Conservation (phyloP, 2,888 invertebrate genomes). For the Linyphia triangularis region DNA sequence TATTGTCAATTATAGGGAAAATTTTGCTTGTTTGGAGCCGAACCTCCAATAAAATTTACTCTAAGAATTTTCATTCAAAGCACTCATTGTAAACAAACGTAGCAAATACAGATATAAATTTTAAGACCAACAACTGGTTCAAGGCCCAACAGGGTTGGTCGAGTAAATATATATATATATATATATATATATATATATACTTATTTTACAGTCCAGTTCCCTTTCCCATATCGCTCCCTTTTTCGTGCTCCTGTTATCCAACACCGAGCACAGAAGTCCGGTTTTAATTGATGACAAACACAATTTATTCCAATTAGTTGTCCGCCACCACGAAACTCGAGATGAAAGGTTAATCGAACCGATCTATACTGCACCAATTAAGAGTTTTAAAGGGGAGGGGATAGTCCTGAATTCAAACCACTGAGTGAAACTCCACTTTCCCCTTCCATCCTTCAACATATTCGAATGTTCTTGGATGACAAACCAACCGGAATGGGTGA, state of each 20-base stretch:
- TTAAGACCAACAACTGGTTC: too few relatives aligned
- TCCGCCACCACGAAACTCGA: conserved; percentile 14
- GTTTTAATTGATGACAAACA: conserved; percentile 50
- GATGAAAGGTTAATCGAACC: conserved; percentile 63
- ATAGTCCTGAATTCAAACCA: neutral
- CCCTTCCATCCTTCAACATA: neutral
- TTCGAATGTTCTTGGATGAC: conserved; percentile 14
- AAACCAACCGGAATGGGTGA: conserved; percentile 24
- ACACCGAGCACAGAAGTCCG: neutral
- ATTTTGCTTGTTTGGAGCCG: too few relatives aligned
- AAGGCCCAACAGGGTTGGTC: too few relatives aligned
- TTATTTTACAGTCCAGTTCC: neutral
- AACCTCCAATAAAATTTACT: too few relatives aligned
- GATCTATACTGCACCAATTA: conserved; percentile 56
- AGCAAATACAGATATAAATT: too few relatives aligned
- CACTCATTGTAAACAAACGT: too few relatives aligned
- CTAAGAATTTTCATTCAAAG: too few relatives aligned
- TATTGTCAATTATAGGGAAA: too few relatives aligned
- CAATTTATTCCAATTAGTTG: conserved; percentile 65
- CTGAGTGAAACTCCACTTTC: neutral
- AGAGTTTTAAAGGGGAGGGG: conserved; percentile 7
- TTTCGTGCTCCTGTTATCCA: neutral
- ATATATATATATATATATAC: too few relatives aligned
- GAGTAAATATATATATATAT: too few relatives aligned
- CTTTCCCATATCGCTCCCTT: neutral